phyloP scores from a whole-genome alignment of 2,888 invertebrate species.

The Deroplatys truncata region DNA sequence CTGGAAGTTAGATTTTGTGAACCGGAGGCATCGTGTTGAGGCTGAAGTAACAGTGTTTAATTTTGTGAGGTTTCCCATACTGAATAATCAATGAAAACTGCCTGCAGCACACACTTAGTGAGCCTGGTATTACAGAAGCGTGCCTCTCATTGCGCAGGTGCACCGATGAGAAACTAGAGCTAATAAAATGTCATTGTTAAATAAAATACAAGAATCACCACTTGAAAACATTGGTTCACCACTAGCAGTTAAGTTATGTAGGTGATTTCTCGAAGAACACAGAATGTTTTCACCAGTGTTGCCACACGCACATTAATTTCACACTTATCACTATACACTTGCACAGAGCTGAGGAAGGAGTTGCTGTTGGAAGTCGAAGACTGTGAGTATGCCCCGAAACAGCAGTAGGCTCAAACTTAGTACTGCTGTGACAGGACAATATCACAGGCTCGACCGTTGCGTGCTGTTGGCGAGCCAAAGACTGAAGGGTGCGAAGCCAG shows the following conservation, averaged over 20 bases:
- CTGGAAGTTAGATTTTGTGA: neutral
- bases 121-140: neutral
- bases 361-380: neutral
- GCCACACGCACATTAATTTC: too few species aligned
- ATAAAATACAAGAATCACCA: neutral
- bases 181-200: neutral
- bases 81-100: neutral
- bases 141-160: neutral
- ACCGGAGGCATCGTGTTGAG: neutral
- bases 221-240: neutral
- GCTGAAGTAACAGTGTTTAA: neutral
- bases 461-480: conserved; percentile 3
- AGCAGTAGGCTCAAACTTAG: conserved; percentile 76
- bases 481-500: neutral
- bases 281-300: too few species aligned
- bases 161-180: neutral
- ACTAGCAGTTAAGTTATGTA: too few species aligned
- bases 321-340: neutral
- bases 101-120: neutral
- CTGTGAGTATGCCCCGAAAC: conserved; percentile 79
- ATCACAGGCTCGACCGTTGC: conserved; percentile 61
- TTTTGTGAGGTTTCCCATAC: neutral
- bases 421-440: conserved; percentile 99
- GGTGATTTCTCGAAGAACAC: too few species aligned
- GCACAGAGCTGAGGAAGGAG: neutral